Percentiles rank a stretch among this genome's conserved stretches.
phyloP scores from a whole-genome alignment of 1,140 invertebrate species.

The Drosophila mojavensis region DNA sequence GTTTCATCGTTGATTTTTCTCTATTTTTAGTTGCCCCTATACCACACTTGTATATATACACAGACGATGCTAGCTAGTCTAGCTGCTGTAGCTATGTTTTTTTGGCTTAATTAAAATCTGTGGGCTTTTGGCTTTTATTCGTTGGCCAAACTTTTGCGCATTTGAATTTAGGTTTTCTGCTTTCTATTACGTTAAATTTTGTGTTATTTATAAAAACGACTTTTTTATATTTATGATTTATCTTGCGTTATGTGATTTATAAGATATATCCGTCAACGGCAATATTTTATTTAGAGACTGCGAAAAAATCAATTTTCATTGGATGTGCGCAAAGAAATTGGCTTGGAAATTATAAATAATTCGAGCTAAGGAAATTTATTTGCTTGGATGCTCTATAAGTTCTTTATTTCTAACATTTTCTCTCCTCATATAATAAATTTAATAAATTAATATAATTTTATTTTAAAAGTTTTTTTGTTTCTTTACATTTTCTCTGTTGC shows the following conservation, averaged over 20 bases:
- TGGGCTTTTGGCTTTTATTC: conserved; percentile 56
- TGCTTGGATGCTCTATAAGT: not conserved
- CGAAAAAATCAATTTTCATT: conserved; percentile 4
- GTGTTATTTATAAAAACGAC: conserved; percentile 29
- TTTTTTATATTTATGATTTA: conserved; percentile 29
- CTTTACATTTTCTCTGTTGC: no score
- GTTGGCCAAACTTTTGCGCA: conserved; percentile 52
- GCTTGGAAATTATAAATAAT: not conserved
- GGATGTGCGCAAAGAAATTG: not conserved
- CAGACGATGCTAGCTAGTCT: not conserved
- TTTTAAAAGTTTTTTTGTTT: no score
- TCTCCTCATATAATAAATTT: no score
- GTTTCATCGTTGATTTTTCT: conserved; percentile 45
- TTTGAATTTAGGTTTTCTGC: conserved; percentile 37
- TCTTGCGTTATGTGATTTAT: conserved; percentile 63
- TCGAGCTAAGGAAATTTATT: not conserved
- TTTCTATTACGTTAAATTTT: conserved; percentile 14
- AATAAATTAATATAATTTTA: no score
- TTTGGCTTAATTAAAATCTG: conserved; percentile 77
- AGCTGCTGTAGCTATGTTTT: conserved; percentile 40
- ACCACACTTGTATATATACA: not conserved
- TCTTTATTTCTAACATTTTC: no score
- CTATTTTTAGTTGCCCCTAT: conserved; percentile 63
- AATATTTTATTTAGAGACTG: not conserved
- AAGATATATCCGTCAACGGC: conserved; percentile 1